A percentile compares a stretch with the other conserved stretches of the same genome.
Evolutionary conservation across 1,140 invertebrate species (phyloP).

Genomic region (Diorhabda sublineata): DNA sequence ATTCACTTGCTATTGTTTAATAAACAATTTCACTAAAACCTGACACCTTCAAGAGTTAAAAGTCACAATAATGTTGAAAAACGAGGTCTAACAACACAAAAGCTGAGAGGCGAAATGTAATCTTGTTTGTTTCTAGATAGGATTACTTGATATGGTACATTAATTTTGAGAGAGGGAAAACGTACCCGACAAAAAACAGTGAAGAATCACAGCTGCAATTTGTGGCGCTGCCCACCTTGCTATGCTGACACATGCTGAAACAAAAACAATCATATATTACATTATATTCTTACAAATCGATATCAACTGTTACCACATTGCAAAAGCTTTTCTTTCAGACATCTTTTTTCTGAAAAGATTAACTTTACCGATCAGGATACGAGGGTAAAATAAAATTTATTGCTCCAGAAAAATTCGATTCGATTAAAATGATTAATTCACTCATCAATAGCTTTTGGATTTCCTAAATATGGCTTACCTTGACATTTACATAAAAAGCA

Average conservation of each 20-base stretch:
- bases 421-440: no score
- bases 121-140: constrained; percentile 25
- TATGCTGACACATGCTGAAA: constrained; percentile 42
- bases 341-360: neutral
- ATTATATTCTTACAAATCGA: neutral
- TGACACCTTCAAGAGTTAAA: neutral
- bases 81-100: constrained; percentile 6
- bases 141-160: constrained; percentile 29
- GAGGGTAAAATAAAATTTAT: no score
- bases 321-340: neutral
- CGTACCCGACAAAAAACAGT: constrained; percentile 35
- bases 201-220: constrained; percentile 39
- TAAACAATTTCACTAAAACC: neutral
- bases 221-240: constrained; percentile 39
- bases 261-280: constrained; percentile 36
- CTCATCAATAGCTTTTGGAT: no score
- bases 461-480: no score
- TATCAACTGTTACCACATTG: constrained; percentile 4
- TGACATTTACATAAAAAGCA: no score
- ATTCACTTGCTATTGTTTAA: neutral
- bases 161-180: constrained; percentile 31
- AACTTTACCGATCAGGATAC: neutral
- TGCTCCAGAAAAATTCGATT: no score
- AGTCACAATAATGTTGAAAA: neutral
- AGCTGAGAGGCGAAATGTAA: constrained; percentile 11